A percentile compares a stretch with the other conserved stretches of the same genome.
phyloP scores from a whole-genome alignment of 2,797 vertebrate species.

The Menidia menidia region DNA sequence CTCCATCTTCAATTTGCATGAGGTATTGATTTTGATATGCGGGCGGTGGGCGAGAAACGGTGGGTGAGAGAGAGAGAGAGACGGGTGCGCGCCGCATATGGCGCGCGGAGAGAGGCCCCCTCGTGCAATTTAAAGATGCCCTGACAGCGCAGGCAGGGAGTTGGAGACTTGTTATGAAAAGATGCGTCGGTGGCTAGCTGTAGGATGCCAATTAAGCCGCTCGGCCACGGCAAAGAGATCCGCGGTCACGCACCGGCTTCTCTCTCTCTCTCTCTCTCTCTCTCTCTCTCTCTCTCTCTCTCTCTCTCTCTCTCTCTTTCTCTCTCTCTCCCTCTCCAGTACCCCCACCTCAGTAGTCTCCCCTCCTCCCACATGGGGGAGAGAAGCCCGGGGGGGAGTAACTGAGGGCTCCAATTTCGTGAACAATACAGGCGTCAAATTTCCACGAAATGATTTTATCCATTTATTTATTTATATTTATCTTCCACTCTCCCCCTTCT shows the following conservation, averaged over 20 bases:
- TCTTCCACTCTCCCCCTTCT: neutral
- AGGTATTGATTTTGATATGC: constrained; percentile 75
- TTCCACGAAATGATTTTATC: constrained; percentile 60
- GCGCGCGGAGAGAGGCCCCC: constrained; percentile 29
- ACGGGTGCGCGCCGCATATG: constrained; percentile 47
- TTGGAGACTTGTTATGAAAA: constrained; percentile 76
- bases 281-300: neutral
- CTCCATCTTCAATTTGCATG: constrained; percentile 68
- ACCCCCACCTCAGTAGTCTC: constrained; percentile 16
- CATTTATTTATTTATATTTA: too few species aligned
- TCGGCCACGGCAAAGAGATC: constrained; percentile 70
- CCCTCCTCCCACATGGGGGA: constrained; percentile 24
- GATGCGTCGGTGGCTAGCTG: constrained; percentile 77
- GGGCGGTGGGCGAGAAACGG: constrained; percentile 58
- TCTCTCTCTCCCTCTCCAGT: neutral
- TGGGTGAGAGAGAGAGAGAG: constrained; percentile 7
- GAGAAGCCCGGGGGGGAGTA: constrained; percentile 28
- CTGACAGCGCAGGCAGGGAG: constrained; percentile 65
- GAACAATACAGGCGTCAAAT: constrained; percentile 73
- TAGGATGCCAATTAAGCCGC: constrained; percentile 80
- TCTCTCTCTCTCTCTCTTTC: constrained; percentile 13
- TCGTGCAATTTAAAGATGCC: constrained; percentile 57
- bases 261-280: constrained; percentile 33
- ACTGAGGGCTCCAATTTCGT: constrained; percentile 59
- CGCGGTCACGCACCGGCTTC: constrained; percentile 67